Base-by-base conservation (phyloP, 2,113 vertebrate species). In the Periophthalmodon schlosseri region DNA sequence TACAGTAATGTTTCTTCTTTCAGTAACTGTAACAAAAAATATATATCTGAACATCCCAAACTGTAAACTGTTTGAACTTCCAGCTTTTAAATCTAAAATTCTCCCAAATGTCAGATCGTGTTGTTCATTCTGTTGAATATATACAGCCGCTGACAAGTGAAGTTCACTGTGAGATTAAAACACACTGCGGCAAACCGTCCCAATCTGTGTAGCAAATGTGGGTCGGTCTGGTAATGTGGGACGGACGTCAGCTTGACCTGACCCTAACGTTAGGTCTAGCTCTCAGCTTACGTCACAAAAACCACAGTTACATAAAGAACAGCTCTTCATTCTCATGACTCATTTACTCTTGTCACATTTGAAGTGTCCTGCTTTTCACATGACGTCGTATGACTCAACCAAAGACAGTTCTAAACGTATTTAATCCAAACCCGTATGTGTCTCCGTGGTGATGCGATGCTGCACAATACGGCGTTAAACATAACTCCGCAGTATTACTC, bases 231-330 rank as follows among this genome's bases (percentile, higher is more conserved):
- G 52, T 54, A 54, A 54, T 15, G 52, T 21, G 6, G 52, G n/a
- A 11, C n/a, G 52, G 11, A 8, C 18, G 1, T 28, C 28, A 28
- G 1, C 28, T 28, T 28, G 28, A 28, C 28, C 28, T 28, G 2
- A 3, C 28, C 28, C 28, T n/a, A 28, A 28, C 1, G 28, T 8
- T 39, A 36, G 14, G 6, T 16, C 18, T 50, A 15, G 1, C 18
- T 16, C 50, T 64, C 2, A 5, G 3, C 34, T 39, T n/a, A 44
- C 63, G 12, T 65, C 44, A 65, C 18, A n/a, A 39, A n/a, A 36
- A 36, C 28, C 24, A 63, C 63, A 65, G 63, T 65, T 65, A 44
- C 63, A 21, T 65, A 65, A 65, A n/a, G 63, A 12, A 16, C 33
- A 39, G 7, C 33, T 34, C 1, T 2, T 20, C 4, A 2, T 63